These are phyloP conservation scores for Astropecten irregularis DNA, from an alignment of 53 echinoderm and acorn worm species.

Conservation along the genomic window DNA sequence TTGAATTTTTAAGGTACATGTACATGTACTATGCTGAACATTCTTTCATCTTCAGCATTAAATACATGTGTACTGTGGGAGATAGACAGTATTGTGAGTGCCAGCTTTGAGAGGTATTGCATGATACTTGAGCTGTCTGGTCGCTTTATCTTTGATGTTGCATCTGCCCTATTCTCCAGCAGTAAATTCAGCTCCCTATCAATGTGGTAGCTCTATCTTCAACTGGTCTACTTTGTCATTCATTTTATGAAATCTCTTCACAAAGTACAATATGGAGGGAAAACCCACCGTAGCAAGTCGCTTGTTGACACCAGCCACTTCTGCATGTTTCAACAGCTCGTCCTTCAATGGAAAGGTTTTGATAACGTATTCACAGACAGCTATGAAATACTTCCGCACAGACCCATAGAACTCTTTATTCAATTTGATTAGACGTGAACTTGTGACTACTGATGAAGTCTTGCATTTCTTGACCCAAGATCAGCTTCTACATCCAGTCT, in stretches of 20 bases:
- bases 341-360: slow-evolving; percentile 56
- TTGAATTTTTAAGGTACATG: no score
- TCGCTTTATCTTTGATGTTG: slow-evolving; percentile 48
- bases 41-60: no score
- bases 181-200: neutral
- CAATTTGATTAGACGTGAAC: slow-evolving; percentile 22
- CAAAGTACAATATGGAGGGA: slow-evolving; percentile 61
- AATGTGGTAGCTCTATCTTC: slow-evolving; percentile 59
- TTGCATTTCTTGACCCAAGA: slow-evolving; percentile 33
- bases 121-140: slow-evolving; percentile 45
- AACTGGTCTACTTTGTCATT: slow-evolving; percentile 60
- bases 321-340: slow-evolving; percentile 65
- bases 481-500: slow-evolving; percentile 38
- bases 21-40: no score
- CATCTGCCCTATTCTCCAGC: slow-evolving; percentile 60
- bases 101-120: slow-evolving; percentile 38
- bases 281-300: slow-evolving; percentile 39
- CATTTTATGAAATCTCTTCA: slow-evolving; percentile 55
- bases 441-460: slow-evolving; percentile 19
- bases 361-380: slow-evolving; percentile 68
- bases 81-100: slow-evolving; percentile 61
- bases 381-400: slow-evolving; percentile 63
- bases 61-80: no score
- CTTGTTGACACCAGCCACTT: slow-evolving; percentile 47
- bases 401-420: slow-evolving; percentile 14